phyloP scores from a whole-genome alignment of 2,113 vertebrate species.

The Nothocercus julius region DNA sequence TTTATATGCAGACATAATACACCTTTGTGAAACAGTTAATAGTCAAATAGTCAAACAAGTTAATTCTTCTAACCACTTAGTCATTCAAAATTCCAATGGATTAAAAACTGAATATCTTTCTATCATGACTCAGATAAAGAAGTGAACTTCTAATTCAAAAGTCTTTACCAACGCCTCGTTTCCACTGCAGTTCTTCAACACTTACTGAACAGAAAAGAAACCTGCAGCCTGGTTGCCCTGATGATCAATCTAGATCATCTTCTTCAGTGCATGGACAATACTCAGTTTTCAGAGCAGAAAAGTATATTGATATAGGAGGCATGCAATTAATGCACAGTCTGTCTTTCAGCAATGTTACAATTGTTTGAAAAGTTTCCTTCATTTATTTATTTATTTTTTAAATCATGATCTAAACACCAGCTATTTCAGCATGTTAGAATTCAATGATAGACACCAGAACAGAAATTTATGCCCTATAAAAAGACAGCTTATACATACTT shows the following conservation, averaged over 20 bases:
- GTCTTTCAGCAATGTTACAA: background rate
- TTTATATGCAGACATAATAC: background rate
- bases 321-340: background rate
- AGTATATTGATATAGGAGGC: background rate
- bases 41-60: background rate
- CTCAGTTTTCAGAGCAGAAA: background rate
- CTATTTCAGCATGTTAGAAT: background rate
- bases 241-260: background rate
- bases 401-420: background rate
- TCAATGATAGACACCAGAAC: background rate
- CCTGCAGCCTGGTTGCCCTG: fast-evolving
- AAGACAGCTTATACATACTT: background rate
- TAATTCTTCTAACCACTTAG: background rate
- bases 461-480: background rate
- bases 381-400: background rate
- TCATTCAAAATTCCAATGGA: background rate
- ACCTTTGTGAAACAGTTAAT: background rate
- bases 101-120: background rate
- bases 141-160: background rate
- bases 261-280: background rate
- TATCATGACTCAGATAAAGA: background rate
- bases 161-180: background rate
- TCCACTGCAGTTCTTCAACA: background rate
- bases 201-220: background rate
- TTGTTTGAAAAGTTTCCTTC: background rate